These are phyloP conservation scores for Uloborus plumipes DNA, from an alignment of 2,888 invertebrate genomes.

Conservation along the genomic window DNA sequence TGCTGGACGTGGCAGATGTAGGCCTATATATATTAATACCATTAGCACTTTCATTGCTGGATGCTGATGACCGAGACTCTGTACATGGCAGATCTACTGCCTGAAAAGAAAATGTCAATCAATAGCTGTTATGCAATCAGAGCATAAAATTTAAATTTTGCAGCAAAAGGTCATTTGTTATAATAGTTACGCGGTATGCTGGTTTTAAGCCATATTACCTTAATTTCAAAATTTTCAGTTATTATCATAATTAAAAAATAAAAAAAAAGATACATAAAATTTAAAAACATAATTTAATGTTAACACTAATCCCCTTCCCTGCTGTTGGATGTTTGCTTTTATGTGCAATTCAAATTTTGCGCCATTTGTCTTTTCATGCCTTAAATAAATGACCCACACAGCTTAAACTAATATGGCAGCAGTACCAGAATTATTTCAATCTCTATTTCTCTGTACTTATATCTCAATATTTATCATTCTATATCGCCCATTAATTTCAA, in stretches of 20 bases:
- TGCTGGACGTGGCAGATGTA: conserved; percentile 65
- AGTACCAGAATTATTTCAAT: too few relatives aligned
- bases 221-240: not conserved
- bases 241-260: not conserved
- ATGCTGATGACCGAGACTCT: conserved; percentile 83
- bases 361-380: too few relatives aligned
- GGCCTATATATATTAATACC: conserved; percentile 66
- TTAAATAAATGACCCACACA: too few relatives aligned
- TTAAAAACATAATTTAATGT: not conserved
- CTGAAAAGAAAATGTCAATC: conserved; percentile 70
- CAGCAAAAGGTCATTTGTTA: too few relatives aligned
- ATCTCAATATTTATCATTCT: too few relatives aligned
- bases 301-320: not conserved
- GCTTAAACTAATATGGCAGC: too few relatives aligned
- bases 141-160: too few relatives aligned
- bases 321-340: too few relatives aligned
- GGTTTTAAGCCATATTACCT: not conserved
- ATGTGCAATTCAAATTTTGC: too few relatives aligned
- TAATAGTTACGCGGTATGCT: not conserved
- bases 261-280: not conserved
- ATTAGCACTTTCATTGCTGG: conserved; percentile 66
- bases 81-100: conserved; percentile 84
- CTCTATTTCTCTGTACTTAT: too few relatives aligned
- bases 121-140: not conserved
- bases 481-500: too few relatives aligned